Percentiles rank a stretch among this genome's conserved stretches.
Evolutionary conservation across 2,888 invertebrate species (phyloP).

Genomic region (Gasteruption jaculator): DNA sequence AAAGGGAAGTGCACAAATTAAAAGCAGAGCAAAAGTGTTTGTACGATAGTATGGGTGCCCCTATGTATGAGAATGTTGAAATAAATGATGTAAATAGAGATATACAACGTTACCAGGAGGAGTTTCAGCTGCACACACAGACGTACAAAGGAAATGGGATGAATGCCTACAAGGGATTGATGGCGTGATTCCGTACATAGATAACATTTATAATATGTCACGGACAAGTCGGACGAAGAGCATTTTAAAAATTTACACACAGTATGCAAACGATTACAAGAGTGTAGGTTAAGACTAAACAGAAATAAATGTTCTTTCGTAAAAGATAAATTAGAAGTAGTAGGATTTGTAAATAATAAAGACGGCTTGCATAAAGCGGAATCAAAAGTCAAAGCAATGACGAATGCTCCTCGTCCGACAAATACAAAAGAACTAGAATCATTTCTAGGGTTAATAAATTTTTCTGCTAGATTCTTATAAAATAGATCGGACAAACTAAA

Average conservation of each 20-base stretch:
- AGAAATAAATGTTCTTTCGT: slow-evolving; percentile 29
- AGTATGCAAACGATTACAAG: slow-evolving; percentile 23
- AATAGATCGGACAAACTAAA: slow-evolving; percentile 26
- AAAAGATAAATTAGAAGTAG: slow-evolving; percentile 25
- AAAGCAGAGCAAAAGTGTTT: no score
- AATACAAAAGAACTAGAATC: slow-evolving; percentile 24
- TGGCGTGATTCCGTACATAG: slow-evolving; percentile 24
- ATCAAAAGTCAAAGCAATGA: slow-evolving; percentile 25
- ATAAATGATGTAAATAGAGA: slow-evolving; percentile 16
- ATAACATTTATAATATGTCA: slow-evolving; percentile 29
- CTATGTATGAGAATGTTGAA: slow-evolving; percentile 17
- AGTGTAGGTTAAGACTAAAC: slow-evolving; percentile 24
- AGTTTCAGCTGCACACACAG: slow-evolving; percentile 28
- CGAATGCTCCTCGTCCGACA: slow-evolving; percentile 22
- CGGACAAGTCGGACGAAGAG: slow-evolving; percentile 16
- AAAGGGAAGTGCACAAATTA: no score
- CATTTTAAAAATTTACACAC: slow-evolving; percentile 19
- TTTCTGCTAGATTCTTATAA: slow-evolving; percentile 36
- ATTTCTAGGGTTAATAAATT: slow-evolving; percentile 33
- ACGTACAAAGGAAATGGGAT: slow-evolving; percentile 34
- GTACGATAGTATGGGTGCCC: slow-evolving; percentile 24
- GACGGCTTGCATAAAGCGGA: slow-evolving; percentile 25
- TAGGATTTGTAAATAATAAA: slow-evolving; percentile 27
- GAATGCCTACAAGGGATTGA: slow-evolving; percentile 24
- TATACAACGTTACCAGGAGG: slow-evolving; percentile 16